These are phyloP conservation scores for Sarcophaga variegata DNA, from an alignment of 2,888 invertebrate genomes.

Conservation along the genomic window DNA sequence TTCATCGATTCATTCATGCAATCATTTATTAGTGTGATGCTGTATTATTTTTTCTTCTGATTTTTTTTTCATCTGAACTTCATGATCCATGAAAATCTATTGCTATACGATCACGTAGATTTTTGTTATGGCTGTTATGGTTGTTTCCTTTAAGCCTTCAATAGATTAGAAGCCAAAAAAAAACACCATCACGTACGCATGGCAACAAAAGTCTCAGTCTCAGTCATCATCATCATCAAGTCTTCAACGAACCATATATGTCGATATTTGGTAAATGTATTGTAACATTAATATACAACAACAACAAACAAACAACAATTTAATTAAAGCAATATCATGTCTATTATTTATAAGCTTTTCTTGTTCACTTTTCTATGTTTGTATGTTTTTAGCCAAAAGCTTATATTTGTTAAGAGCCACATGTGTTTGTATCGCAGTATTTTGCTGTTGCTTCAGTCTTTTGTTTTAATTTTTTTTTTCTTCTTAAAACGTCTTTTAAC, in stretches of 20 bases:
- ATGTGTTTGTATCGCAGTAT: neutral
- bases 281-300: constrained; percentile 20
- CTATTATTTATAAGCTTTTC: constrained; percentile 51
- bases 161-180: constrained; percentile 19
- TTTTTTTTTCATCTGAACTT: neutral
- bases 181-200: constrained; percentile 49
- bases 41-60: neutral
- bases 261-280: constrained; percentile 54
- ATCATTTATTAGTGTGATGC: no score
- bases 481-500: constrained; percentile 61
- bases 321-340: constrained; percentile 67
- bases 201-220: neutral
- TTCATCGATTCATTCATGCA: constrained; percentile 23
- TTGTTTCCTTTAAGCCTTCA: constrained; percentile 15
- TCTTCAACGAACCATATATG: constrained; percentile 44
- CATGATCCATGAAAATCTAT: constrained; percentile 4
- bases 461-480: constrained; percentile 54
- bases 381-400: constrained; percentile 48
- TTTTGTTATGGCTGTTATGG: neutral
- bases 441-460: constrained; percentile 30
- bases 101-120: neutral
- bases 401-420: constrained; percentile 49
- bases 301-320: constrained; percentile 59
- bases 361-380: neutral
- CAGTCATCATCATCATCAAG: constrained; percentile 38